Evolutionary conservation across 1,140 invertebrate species (phyloP).

Genomic region (Drosophila kikkawai): DNA sequence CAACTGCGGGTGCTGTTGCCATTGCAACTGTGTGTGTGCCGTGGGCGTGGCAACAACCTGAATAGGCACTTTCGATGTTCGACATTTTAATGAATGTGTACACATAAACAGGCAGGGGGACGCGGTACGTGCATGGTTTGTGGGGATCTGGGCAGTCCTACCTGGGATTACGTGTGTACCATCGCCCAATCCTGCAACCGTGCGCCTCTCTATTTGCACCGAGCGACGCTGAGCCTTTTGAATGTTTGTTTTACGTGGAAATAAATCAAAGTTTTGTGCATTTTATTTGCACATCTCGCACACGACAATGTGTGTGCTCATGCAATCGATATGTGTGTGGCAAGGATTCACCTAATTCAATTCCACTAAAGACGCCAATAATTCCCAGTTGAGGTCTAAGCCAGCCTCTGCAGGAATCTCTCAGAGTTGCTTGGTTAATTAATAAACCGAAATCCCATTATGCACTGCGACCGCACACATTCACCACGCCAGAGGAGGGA

Average conservation of each 20-base stretch:
- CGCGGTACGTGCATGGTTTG: background rate
- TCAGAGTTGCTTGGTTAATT: constrained; percentile 37
- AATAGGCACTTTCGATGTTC: constrained; percentile 83
- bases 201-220: constrained; percentile 20
- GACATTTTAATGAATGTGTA: constrained; percentile 84
- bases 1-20: constrained; percentile 38
- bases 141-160: constrained; percentile 23
- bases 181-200: constrained; percentile 1
- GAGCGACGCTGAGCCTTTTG: constrained; percentile 42
- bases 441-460: constrained; percentile 61
- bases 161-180: constrained; percentile 43
- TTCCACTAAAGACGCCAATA: constrained; percentile 34
- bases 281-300: constrained; percentile 46
- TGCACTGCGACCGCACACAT: constrained; percentile 41
- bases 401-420: background rate
- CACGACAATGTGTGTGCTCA: constrained; percentile 21
- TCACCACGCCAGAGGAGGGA: background rate
- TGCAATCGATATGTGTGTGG: constrained; percentile 36
- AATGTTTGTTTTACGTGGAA: constrained; percentile 62
- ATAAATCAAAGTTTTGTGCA: constrained; percentile 62
- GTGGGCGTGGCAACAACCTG: constrained; percentile 78
- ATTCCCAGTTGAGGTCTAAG: constrained; percentile 37
- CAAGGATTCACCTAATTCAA: constrained; percentile 36
- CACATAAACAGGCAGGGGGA: constrained; percentile 70
- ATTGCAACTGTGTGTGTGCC: constrained; percentile 40